Evolutionary conservation across 2,113 vertebrate genomes (phyloP), one percentile per base, ranked within the genome.

Genomic region (Saguinus imperator): DNA sequence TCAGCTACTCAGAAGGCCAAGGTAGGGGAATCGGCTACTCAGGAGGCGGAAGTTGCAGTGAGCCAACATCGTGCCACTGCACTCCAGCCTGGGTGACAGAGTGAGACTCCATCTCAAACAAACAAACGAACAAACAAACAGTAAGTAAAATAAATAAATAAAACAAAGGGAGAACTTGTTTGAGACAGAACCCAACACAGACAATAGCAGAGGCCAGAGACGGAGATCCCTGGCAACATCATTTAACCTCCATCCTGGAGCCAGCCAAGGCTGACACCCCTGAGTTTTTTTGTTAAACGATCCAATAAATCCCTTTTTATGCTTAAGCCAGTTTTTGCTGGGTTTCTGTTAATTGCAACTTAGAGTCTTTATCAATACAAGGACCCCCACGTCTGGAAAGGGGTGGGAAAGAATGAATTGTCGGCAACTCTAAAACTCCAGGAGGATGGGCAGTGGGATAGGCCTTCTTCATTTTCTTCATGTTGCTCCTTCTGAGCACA

Each of bases 281-380:
- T 57, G 68, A 90, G 55, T 72, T 87, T 97, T 95, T 95, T 85
- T 81, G 43, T 82, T 92, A 86, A 84, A 95, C 40, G 21, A 57
- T 83, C 58, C 35, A 84, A 21, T 66, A 93, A 91, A 52, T 80
- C 45, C 27, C 32, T 32, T 73, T 80, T 93, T 27, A 87, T 52
- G 52, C 20, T 52, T 61, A 77, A 92, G 66, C n/a, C 68, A 18
- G 18, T 94, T 87, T 94, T 55, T 73, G 75, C 52, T 86, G 52
- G 16, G 27, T 84, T 93, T 93, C 82, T 75, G 14, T 84, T 87
- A 6, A 87, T 6, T 75, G 18, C 35, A 80, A 58, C 25, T 72
- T 37, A 86, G 88, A 82, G 66, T 48, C 55, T 96, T 96, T 90
- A 94, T 84, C 79, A 80, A 87, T 80, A 80, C 35, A 80, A 88